Conservation (phyloP, 2,113 vertebrate species). For the Pyxicephalus adspersus region DNA sequence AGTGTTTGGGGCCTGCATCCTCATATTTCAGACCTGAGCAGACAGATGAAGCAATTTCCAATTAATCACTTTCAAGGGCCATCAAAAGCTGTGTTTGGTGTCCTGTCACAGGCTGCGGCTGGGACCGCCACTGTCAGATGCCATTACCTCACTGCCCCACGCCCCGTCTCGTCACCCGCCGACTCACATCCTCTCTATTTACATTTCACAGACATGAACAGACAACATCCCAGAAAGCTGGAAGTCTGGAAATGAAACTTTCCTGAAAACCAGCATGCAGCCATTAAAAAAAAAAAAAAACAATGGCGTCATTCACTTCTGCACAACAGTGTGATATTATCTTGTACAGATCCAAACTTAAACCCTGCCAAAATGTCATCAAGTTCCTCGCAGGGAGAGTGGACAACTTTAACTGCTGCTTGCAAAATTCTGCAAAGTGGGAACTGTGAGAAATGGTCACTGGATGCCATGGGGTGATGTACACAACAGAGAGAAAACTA, state of each 20-base stretch:
- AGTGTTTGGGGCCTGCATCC: constrained; percentile 10
- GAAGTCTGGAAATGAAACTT: neutral
- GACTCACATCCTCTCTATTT: constrained; percentile 2
- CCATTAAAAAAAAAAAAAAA: neutral
- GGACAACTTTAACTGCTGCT: no score
- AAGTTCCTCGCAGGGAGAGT: no score
- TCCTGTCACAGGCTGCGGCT: neutral
- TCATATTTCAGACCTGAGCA: constrained; percentile 29
- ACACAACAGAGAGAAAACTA: no score
- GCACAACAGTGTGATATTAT: no score
- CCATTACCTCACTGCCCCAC: neutral
- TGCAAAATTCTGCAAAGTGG: no score
- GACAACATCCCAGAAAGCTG: neutral
- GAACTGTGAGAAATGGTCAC: no score
- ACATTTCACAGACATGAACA: neutral
- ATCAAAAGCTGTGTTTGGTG: constrained; percentile 28
- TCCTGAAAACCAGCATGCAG: neutral
- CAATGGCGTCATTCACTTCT: no score
- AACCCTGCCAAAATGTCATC: no score
- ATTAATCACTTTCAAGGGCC: constrained; percentile 30
- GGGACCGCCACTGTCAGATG: neutral
- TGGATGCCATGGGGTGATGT: no score
- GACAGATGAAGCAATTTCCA: constrained; percentile 38
- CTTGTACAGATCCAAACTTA: no score
- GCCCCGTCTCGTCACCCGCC: neutral